These are phyloP conservation scores for Phrixothrix hirtus DNA, from an alignment of 2,888 invertebrate species.

Conservation along the genomic window DNA sequence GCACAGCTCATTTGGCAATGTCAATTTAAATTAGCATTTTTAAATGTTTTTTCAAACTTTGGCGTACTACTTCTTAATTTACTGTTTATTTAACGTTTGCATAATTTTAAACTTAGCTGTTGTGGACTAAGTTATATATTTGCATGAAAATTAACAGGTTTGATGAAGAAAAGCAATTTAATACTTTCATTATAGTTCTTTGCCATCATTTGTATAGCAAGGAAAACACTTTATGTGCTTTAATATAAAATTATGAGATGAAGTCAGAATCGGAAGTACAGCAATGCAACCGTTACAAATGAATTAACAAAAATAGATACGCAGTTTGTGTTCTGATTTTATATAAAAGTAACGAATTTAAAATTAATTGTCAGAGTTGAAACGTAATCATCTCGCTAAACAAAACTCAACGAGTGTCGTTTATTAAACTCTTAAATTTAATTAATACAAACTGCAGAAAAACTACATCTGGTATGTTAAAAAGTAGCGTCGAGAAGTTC, in stretches of 20 bases:
- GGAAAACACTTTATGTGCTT: neutral
- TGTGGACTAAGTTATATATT: constrained; percentile 28
- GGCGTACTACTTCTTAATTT: constrained; percentile 38
- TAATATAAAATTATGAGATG: too few species aligned
- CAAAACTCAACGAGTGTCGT: too few species aligned
- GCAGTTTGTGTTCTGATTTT: too few species aligned
- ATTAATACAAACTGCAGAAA: constrained; percentile 26
- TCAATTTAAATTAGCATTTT: constrained; percentile 49
- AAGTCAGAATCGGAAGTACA: too few species aligned
- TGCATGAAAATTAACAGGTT: constrained; percentile 30
- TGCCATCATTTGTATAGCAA: constrained; percentile 7
- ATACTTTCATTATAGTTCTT: constrained; percentile 8
- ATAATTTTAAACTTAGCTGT: constrained; percentile 35
- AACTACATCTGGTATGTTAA: constrained; percentile 12
- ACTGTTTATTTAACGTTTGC: constrained; percentile 39
- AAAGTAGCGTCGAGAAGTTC: constrained; percentile 8
- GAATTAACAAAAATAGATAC: too few species aligned
- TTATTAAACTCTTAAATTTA: constrained; percentile 19
- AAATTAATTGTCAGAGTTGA: too few species aligned
- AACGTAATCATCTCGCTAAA: too few species aligned
- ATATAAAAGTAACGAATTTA: too few species aligned
- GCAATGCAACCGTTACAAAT: too few species aligned
- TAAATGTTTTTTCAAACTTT: constrained; percentile 46
- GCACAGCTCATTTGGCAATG: constrained; percentile 44
- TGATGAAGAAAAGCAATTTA: constrained; percentile 23